Base-by-base conservation (phyloP, 1,140 invertebrate species). In the Doryteuthis pealeii region DNA sequence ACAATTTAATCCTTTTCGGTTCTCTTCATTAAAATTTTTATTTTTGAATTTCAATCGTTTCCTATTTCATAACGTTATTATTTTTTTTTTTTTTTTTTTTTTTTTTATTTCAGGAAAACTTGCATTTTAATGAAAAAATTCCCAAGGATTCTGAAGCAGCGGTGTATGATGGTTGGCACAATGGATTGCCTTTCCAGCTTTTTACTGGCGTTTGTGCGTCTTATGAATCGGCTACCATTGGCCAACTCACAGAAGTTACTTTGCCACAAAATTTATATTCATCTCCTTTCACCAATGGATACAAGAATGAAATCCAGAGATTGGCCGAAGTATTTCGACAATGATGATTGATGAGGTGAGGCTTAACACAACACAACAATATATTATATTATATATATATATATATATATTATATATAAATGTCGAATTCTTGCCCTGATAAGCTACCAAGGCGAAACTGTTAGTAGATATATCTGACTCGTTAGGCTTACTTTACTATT, bases 111-210 rank as follows among this genome's bases (percentile, higher is more conserved):
- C 74, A 83, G 81, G 80, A 78, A 65, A 87, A 87, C 75, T 79
- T 81, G 1, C 76, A 81, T 26, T 87, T 87, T 72, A 76, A 87
- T 77, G 78, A 82, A 69, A 99, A 99, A 90, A 96, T 99, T 84
- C 97, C 97, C 28, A 91, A 92, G 0, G 97, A 96, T 54, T 94
- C 96, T 0, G 97, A 99, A 88, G 96, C 96, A 6, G 96, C 95
- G 32, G n/a, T 99, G 98, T 86, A 97, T 99, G 80, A 90, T 99
- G 33, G 95, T 99, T 1, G 98, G 97, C 8, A 97, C 99, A 89
- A 93, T 99, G 4, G 96, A 99, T 86, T 98, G 98, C 87, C 90
- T 99, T 31, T 92, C 96, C 94, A 95, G 84, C 92, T 95, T 0
- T 87, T 99, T 66, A 76, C n/a, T 85, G 33, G 96, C 94, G 14